phyloP scores from a whole-genome alignment of 2,888 invertebrate species.

The Cistogaster globosa region DNA sequence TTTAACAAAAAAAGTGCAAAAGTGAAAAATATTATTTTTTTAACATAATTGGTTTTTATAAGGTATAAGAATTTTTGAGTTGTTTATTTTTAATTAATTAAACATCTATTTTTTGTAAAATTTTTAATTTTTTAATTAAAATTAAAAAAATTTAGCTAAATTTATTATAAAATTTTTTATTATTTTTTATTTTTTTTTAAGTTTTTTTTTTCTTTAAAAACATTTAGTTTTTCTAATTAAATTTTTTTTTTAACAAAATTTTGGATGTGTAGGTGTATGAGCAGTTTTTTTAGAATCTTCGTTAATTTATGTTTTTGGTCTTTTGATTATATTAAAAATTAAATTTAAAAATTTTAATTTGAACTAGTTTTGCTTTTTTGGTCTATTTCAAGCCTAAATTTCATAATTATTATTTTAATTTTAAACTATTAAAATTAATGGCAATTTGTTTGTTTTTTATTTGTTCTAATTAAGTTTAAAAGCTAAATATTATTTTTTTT shows the following conservation, averaged over 20 bases:
- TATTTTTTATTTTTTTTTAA: conserved; percentile 3
- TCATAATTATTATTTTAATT: background rate
- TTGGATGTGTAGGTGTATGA: background rate
- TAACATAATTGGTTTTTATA: background rate
- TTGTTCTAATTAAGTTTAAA: background rate
- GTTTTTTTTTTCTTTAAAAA: background rate
- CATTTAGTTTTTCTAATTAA: no score
- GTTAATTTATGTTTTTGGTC: conserved; percentile 30
- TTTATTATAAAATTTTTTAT: background rate
- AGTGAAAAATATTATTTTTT: conserved; percentile 5
- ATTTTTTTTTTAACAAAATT: conserved; percentile 19
- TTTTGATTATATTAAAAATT: conserved; percentile 25
- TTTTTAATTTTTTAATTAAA: background rate
- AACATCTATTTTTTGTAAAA: background rate
- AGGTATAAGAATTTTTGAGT: background rate
- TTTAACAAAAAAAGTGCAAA: background rate
- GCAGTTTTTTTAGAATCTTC: conserved; percentile 8
- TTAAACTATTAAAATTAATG: conserved; percentile 19
- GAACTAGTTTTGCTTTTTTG: background rate
- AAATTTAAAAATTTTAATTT: background rate
- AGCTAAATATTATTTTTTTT: background rate
- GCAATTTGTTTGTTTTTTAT: background rate
- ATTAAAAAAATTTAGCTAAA: conserved; percentile 32
- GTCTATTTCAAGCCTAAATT: conserved; percentile 43
- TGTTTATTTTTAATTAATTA: background rate